Evolutionary conservation across 1,140 invertebrate species (phyloP).

Genomic region (Odontomachus brunneus): DNA sequence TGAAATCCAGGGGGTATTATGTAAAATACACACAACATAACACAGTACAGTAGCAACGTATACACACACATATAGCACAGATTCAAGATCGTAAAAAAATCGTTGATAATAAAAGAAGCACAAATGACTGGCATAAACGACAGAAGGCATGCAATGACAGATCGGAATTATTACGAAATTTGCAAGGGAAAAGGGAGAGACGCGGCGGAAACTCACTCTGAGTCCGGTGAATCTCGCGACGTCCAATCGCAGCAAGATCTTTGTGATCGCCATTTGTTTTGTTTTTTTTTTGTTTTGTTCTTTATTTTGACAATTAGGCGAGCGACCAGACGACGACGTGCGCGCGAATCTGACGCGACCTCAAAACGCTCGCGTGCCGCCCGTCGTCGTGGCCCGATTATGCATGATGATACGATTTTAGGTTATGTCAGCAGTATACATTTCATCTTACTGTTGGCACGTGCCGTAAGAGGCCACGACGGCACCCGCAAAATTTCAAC

Average conservation of each 20-base stretch:
- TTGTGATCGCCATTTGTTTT: conserved; percentile 75
- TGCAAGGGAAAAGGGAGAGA: conserved; percentile 15
- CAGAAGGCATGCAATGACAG: conserved; percentile 10
- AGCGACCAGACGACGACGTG: background rate
- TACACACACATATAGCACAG: background rate
- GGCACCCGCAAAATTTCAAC: too few species aligned
- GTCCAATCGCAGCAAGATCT: conserved; percentile 74
- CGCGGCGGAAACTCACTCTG: conserved; percentile 74
- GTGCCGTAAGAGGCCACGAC: conserved; percentile 71
- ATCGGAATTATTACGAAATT: background rate
- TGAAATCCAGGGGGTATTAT: conserved; percentile 49
- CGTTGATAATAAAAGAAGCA: background rate
- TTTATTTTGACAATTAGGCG: background rate
- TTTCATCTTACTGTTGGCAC: conserved; percentile 57
- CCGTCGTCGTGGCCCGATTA: conserved; percentile 57
- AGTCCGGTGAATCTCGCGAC: conserved; percentile 74
- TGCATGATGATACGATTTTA: conserved; percentile 67
- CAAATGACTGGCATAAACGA: conserved; percentile 32
- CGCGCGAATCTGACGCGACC: conserved; percentile 27
- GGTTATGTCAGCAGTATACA: conserved; percentile 65
- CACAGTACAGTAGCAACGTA: background rate
- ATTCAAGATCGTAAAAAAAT: conserved; percentile 3
- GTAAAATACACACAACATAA: conserved; percentile 42
- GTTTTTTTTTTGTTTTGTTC: too few species aligned
- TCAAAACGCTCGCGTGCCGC: conserved; percentile 51